Conservation (phyloP, 2,113 vertebrate species). For the Gulo gulo region DNA sequence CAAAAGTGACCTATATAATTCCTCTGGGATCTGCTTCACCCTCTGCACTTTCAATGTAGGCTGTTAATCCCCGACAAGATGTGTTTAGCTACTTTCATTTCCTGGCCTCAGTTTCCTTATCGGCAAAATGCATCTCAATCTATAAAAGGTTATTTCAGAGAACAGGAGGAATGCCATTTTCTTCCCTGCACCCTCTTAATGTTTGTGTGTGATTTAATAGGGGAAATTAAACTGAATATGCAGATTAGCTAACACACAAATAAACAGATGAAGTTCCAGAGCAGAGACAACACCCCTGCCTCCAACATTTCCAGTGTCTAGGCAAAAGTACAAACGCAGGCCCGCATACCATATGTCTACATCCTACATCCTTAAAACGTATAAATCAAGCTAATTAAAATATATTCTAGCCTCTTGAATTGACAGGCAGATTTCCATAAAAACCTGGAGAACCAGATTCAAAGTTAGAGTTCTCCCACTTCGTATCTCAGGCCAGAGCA, state of each 20-base stretch:
- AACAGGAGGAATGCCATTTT: neutral
- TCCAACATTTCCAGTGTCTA: neutral
- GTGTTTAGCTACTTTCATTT: neutral
- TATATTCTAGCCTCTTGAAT: neutral
- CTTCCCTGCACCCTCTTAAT: neutral
- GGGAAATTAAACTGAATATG: neutral
- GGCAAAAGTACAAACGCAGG: neutral
- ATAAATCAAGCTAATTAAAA: neutral
- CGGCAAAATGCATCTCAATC: neutral
- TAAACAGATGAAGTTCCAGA: neutral
- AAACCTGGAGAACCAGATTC: neutral
- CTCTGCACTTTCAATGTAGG: neutral
- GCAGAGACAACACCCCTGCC: neutral
- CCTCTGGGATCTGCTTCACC: neutral
- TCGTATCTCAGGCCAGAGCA: neutral
- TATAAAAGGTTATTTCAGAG: neutral
- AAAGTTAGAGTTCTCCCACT: neutral
- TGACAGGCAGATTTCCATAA: neutral
- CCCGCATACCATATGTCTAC: neutral
- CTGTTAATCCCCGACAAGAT: too few species aligned
- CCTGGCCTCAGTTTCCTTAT: neutral
- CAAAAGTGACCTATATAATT: neutral
- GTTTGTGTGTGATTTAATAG: neutral
- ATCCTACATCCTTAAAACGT: neutral
- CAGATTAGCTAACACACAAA: neutral